Conservation (phyloP, 2,113 vertebrate species). For the Sceloporus undulatus region DNA sequence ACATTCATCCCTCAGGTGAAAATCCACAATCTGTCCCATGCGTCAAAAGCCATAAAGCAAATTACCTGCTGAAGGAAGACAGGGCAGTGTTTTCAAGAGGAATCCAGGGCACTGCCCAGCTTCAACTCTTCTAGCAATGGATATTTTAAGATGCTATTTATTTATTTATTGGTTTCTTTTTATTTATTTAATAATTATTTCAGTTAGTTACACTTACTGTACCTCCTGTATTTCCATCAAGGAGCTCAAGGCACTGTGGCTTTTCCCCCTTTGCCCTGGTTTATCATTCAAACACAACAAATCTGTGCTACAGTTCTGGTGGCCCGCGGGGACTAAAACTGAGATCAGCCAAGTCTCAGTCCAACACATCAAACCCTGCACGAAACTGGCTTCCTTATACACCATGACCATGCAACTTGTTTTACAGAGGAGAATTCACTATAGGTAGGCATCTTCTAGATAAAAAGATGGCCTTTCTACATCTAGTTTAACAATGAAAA, state of each 20-base stretch:
- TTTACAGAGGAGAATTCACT: background rate
- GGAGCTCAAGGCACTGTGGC: no score
- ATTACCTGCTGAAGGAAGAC: background rate
- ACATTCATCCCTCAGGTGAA: slow-evolving; percentile 63
- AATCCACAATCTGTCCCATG: slow-evolving; percentile 52
- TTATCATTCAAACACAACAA: no score
- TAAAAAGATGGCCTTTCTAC: background rate
- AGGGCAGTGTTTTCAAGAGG: background rate
- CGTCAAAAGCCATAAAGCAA: slow-evolving; percentile 15
- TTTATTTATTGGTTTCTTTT: background rate
- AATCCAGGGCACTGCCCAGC: background rate
- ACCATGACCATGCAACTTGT: background rate
- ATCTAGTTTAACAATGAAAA: no score
- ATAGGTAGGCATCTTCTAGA: background rate
- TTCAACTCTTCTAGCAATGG: background rate
- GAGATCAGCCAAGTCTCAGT: no score
- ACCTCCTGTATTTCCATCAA: no score
- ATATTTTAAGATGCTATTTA: background rate
- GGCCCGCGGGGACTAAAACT: no score
- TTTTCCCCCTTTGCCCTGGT: no score
- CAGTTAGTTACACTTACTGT: no score
- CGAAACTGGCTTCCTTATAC: background rate
- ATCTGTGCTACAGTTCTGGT: no score
- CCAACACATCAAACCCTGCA: no score
- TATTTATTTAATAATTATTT: background rate